Conservation (phyloP, 2,113 vertebrate genomes). For the Hystrix cristata region DNA sequence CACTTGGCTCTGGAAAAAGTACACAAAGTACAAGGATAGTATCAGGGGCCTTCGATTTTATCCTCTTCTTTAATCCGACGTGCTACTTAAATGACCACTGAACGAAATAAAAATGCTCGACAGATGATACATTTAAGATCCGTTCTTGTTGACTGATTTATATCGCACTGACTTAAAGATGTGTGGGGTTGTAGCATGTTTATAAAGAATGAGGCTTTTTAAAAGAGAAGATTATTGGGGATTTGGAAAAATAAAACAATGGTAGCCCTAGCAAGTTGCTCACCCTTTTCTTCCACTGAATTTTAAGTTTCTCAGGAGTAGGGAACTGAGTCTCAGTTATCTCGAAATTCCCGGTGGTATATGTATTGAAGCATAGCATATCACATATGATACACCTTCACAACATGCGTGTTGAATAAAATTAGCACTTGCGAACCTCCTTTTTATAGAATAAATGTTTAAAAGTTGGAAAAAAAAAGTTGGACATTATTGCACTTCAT, state of each 20-base stretch:
- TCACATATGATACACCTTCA: background rate
- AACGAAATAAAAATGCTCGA: background rate
- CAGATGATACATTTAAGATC: background rate
- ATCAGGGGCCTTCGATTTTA: background rate
- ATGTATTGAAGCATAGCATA: background rate
- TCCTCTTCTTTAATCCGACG: background rate
- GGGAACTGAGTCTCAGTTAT: background rate
- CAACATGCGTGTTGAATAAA: background rate
- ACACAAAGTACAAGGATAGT: background rate
- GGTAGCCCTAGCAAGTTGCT: background rate
- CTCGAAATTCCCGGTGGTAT: background rate
- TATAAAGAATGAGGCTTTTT: slow-evolving; percentile 20
- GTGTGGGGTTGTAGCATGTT: background rate
- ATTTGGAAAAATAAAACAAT: slow-evolving; percentile 6
- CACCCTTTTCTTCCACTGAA: background rate
- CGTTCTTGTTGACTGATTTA: background rate
- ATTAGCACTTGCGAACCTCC: background rate
- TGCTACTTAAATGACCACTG: background rate
- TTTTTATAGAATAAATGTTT: background rate
- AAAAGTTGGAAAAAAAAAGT: background rate
- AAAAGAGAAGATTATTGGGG: background rate
- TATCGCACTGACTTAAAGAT: background rate
- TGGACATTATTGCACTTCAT: background rate
- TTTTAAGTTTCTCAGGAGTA: slow-evolving; percentile 27
- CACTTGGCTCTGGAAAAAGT: background rate